Conservation (phyloP, 2,113 vertebrate species). For the Agelaius tricolor region DNA sequence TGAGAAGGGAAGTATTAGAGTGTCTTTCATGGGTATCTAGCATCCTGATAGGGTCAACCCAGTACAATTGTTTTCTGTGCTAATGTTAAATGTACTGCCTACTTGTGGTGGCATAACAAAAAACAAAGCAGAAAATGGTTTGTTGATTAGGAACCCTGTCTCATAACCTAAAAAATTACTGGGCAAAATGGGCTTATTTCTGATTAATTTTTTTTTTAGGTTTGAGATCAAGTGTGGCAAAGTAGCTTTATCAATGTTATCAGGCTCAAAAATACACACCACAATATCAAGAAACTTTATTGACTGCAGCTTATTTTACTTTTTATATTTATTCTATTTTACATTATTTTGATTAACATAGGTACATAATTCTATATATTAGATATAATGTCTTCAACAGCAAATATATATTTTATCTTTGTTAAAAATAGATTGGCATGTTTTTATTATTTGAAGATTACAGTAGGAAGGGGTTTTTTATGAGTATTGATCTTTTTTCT, state of each 20-base stretch:
- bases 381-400: not conserved
- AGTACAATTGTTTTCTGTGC: not conserved
- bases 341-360: not conserved
- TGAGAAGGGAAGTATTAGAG: not conserved
- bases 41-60: not conserved
- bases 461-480: accelerated
- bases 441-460: not conserved
- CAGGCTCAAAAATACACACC: not conserved
- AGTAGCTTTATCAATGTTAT: not conserved
- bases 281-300: not conserved
- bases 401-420: not conserved
- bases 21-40: not conserved
- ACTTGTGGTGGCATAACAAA: not conserved
- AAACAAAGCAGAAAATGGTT: not conserved
- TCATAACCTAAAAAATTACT: not conserved
- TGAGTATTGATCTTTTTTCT: not conserved
- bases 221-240: not conserved
- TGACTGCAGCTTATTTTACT: not conserved
- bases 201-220: not conserved
- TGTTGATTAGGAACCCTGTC: not conserved
- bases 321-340: not conserved
- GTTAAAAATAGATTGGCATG: not conserved
- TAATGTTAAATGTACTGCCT: not conserved
- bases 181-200: not conserved
- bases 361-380: not conserved